These are phyloP conservation scores for Zophobas morio DNA, from an alignment of 1,140 invertebrate species.

Conservation along the genomic window DNA sequence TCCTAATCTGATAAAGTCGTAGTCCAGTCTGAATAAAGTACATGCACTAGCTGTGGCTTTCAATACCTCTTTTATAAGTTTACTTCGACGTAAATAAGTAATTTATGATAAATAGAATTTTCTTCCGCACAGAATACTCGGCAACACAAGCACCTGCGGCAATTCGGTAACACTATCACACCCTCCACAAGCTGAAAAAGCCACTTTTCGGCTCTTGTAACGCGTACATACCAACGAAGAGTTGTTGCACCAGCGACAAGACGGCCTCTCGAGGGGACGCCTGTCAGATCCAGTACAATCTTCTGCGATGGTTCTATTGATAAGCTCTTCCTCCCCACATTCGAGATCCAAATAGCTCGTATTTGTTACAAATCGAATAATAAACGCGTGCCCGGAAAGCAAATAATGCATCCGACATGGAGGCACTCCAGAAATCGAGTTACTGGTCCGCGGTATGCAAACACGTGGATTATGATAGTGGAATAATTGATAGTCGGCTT, in stretches of 20 bases:
- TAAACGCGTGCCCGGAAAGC: slow-evolving; percentile 44
- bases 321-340: slow-evolving; percentile 33
- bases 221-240: neutral
- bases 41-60: no score
- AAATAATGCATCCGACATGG: slow-evolving; percentile 33
- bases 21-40: no score
- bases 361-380: slow-evolving; percentile 48
- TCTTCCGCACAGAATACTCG: no score
- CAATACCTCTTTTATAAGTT: no score
- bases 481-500: slow-evolving; percentile 20
- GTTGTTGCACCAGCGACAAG: neutral
- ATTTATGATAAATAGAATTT: no score
- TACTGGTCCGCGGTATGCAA: slow-evolving; percentile 3
- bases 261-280: slow-evolving; percentile 3
- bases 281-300: slow-evolving; percentile 31
- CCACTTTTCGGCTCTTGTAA: neutral
- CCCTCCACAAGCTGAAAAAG: no score
- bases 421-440: slow-evolving; percentile 25
- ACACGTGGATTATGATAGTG: slow-evolving; percentile 11
- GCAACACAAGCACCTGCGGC: no score
- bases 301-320: slow-evolving; percentile 19
- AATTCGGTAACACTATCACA: no score
- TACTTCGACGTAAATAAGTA: no score
- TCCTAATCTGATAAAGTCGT: no score
- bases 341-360: slow-evolving; percentile 25